Evolutionary conservation across 2,113 vertebrate species (phyloP).

Genomic region (Pteronura brasiliensis): DNA sequence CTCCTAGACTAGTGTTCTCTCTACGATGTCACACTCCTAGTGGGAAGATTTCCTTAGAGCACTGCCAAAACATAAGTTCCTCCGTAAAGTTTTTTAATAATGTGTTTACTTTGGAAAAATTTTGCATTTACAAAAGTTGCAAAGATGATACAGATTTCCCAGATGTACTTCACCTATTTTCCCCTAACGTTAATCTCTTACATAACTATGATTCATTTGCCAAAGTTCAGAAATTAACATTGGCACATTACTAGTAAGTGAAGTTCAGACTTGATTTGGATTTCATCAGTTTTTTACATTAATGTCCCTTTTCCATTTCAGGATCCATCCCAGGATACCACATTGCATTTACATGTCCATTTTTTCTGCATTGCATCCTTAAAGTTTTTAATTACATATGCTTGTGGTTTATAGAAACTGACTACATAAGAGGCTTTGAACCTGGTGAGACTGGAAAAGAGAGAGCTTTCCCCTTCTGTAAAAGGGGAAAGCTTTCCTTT

Average conservation of each 20-base stretch:
- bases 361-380: background rate
- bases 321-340: background rate
- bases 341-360: background rate
- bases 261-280: conserved; percentile 15
- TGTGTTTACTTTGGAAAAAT: background rate
- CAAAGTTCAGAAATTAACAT: background rate
- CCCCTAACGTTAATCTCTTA: background rate
- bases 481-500: background rate
- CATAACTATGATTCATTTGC: background rate
- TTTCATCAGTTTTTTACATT: background rate
- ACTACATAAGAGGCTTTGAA: background rate
- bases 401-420: background rate
- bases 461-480: background rate
- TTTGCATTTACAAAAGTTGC: background rate
- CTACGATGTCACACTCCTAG: background rate
- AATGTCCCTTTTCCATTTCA: background rate
- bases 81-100: background rate
- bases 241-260: background rate
- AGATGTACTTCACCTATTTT: background rate
- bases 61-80: background rate
- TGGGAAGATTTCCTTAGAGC: background rate
- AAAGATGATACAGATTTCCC: background rate
- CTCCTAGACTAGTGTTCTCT: background rate
- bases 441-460: background rate
- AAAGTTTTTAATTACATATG: background rate